A percentile compares a stretch with the other conserved stretches of the same genome.
Conservation (phyloP, 2,797 vertebrate species). For the Gobionotothen gibberifrons region DNA sequence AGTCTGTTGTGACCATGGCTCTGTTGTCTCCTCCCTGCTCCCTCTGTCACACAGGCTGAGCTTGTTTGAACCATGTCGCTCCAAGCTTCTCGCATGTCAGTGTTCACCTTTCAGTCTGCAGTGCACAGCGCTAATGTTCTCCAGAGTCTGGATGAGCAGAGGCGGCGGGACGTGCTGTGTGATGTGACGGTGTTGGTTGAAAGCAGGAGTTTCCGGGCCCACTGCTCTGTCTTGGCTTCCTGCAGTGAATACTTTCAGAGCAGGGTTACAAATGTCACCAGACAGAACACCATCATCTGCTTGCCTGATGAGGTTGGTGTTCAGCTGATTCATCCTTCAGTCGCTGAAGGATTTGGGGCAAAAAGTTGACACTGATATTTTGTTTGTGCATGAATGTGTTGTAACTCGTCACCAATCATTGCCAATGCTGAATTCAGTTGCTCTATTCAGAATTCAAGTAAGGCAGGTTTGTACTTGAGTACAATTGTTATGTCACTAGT, state of each 20-base stretch:
- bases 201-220: constrained; percentile 89
- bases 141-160: constrained; percentile 90
- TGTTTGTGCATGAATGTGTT: constrained; percentile 2
- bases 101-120: constrained; percentile 95
- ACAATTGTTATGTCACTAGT: neutral
- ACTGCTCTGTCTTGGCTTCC: constrained; percentile 92
- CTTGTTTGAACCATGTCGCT: constrained; percentile 86
- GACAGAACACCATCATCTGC: constrained; percentile 86
- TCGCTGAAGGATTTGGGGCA: neutral
- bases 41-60: constrained; percentile 66
- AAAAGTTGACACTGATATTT: neutral
- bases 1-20: neutral
- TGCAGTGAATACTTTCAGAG: constrained; percentile 93
- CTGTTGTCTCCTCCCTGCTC: constrained; percentile 43
- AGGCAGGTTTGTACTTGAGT: neutral
- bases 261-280: constrained; percentile 81
- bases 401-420: neutral
- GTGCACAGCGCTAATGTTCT: constrained; percentile 92
- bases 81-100: constrained; percentile 85
- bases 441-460: neutral
- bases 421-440: neutral
- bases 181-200: constrained; percentile 92
- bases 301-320: constrained; percentile 92
- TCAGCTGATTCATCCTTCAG: neutral
- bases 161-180: constrained; percentile 91